Conservation (phyloP, 2,797 vertebrate species). For the Furcifer pardalis region DNA sequence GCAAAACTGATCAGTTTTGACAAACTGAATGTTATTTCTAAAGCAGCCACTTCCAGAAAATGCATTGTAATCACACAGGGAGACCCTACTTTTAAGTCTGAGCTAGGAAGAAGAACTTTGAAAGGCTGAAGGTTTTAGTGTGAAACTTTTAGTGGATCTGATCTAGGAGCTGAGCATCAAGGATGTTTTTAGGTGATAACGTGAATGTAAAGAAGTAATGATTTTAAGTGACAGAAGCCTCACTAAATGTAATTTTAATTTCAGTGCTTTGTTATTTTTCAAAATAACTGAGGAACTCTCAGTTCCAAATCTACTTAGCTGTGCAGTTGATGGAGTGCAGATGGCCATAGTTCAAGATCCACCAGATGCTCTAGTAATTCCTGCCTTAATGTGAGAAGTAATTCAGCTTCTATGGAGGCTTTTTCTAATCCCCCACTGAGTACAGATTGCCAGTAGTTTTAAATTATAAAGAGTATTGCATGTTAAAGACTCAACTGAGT, state of each 20-base stretch:
- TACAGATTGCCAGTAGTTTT: conserved; percentile 54
- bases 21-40: not conserved
- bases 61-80: not conserved
- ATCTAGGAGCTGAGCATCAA: not conserved
- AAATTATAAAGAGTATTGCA: conserved; percentile 38
- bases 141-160: not conserved
- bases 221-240: not conserved
- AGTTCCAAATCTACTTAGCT: conserved; percentile 55
- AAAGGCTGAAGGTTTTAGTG: not conserved
- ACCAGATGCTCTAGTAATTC: conserved; percentile 61
- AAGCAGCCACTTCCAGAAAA: not conserved
- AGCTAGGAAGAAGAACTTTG: not conserved
- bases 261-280: not conserved
- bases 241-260: conserved; percentile 2
- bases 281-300: conserved; percentile 45
- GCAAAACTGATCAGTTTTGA: not conserved
- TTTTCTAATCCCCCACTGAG: conserved; percentile 55
- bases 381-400: conserved; percentile 61
- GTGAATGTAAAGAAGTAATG: not conserved
- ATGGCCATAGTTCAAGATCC: conserved; percentile 48
- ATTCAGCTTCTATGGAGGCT: conserved; percentile 53
- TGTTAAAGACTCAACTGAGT: conserved; percentile 34
- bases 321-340: conserved; percentile 7
- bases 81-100: not conserved
- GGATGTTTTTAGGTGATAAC: not conserved